A percentile compares a stretch with the other conserved stretches of the same genome.
Evolutionary conservation across 2,888 invertebrate species (phyloP).

Genomic region (Hydriomena furcata): DNA sequence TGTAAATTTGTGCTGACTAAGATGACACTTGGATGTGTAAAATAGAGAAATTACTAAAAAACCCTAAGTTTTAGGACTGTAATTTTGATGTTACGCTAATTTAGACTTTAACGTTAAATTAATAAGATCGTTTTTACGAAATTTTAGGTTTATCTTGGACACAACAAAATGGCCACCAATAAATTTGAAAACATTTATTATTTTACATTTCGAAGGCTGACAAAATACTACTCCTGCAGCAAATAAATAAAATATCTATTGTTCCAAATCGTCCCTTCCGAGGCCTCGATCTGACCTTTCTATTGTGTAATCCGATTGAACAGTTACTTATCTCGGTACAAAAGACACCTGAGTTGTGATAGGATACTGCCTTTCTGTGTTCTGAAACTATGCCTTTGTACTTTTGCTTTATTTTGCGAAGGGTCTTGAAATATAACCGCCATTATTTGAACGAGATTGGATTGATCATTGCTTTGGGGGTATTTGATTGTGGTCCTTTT

Average conservation of each 20-base stretch:
- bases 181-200: too few relatives aligned
- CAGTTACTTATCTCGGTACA: constrained; percentile 43
- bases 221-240: too few relatives aligned
- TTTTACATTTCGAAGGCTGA: too few relatives aligned
- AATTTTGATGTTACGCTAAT: too few relatives aligned
- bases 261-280: constrained; percentile 32
- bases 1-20: too few relatives aligned
- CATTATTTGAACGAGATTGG: constrained; percentile 22
- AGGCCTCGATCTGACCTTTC: constrained; percentile 35
- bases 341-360: constrained; percentile 38
- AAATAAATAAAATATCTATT: constrained; percentile 39
- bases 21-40: too few relatives aligned
- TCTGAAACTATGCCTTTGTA: constrained; percentile 34
- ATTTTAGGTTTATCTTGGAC: too few relatives aligned
- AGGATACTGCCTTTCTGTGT: constrained; percentile 28
- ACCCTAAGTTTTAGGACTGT: too few relatives aligned
- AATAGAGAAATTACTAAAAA: too few relatives aligned
- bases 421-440: constrained; percentile 22
- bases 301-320: constrained; percentile 42
- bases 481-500: constrained; percentile 15
- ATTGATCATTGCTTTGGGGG: constrained; percentile 18
- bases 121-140: too few relatives aligned
- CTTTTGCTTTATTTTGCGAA: constrained; percentile 25
- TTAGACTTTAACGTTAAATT: too few relatives aligned
- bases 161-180: too few relatives aligned